A percentile compares a stretch with the other conserved stretches of the same genome.
phyloP scores from a whole-genome alignment of 2,113 vertebrate genomes.

The Vombatus ursinus region DNA sequence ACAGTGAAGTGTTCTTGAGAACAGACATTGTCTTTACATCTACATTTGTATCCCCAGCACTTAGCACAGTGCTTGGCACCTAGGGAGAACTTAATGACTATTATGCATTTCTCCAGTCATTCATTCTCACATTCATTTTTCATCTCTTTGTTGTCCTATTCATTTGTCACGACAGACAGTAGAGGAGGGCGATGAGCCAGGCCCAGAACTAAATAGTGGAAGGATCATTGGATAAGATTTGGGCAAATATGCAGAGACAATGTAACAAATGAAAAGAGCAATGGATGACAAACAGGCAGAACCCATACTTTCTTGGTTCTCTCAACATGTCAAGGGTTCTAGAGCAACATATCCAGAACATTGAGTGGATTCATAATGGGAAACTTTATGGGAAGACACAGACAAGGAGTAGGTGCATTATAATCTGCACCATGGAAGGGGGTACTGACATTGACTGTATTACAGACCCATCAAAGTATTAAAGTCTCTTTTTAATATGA shows the following conservation, averaged over 20 bases:
- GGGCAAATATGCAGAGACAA: neutral
- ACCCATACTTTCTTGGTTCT: neutral
- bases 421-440: neutral
- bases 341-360: neutral
- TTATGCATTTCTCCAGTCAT: neutral
- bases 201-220: neutral
- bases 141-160: neutral
- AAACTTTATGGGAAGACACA: neutral
- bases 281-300: neutral
- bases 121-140: neutral
- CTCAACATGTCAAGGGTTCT: neutral
- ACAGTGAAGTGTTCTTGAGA: neutral
- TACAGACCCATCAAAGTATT: neutral
- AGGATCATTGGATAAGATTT: neutral
- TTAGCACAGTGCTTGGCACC: neutral
- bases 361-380: neutral
- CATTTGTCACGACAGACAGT: neutral
- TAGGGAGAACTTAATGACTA: neutral
- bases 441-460: neutral
- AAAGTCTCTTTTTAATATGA: neutral
- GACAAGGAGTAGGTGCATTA: neutral
- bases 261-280: neutral
- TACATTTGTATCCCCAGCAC: neutral
- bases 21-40: neutral
- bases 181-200: neutral